Conservation (phyloP, 1,140 invertebrate genomes). For the Leptopilina boulardi region DNA sequence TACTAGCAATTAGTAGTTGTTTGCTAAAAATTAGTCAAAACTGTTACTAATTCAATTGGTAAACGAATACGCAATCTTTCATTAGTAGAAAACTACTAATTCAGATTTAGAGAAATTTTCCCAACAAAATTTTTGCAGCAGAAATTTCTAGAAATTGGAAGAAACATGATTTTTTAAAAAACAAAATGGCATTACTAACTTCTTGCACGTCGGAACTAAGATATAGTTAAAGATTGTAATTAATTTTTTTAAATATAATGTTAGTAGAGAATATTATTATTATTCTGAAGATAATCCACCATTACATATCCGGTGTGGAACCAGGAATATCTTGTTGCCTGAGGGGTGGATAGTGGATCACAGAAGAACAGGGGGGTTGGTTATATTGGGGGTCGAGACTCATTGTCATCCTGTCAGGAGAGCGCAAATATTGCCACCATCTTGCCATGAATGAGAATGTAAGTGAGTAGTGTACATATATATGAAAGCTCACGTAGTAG, state of each 20-base stretch:
- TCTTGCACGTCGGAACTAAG: too few relatives aligned
- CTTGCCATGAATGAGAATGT: conserved; percentile 53
- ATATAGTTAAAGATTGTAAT: too few relatives aligned
- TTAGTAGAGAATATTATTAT: background rate
- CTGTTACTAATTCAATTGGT: too few relatives aligned
- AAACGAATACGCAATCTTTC: too few relatives aligned
- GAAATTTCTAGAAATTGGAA: too few relatives aligned
- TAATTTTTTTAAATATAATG: background rate
- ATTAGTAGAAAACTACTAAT: too few relatives aligned
- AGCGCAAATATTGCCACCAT: conserved; percentile 74
- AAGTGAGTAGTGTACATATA: conserved; percentile 45
- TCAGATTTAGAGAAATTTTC: too few relatives aligned
- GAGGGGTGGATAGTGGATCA: conserved; percentile 67
- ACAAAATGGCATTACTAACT: too few relatives aligned
- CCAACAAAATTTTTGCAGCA: too few relatives aligned
- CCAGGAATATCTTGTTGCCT: conserved; percentile 50
- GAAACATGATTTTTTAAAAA: too few relatives aligned
- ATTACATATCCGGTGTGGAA: background rate
- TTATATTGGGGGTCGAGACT: conserved; percentile 67
- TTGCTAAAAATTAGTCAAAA: too few relatives aligned
- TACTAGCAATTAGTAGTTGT: too few relatives aligned
- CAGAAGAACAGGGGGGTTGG: conserved; percentile 61
- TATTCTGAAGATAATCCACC: background rate
- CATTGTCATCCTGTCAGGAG: conserved; percentile 72
- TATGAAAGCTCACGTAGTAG: conserved; percentile 36